These are phyloP conservation scores for Colius striatus DNA, from an alignment of 2,113 vertebrate species.

Conservation along the genomic window DNA sequence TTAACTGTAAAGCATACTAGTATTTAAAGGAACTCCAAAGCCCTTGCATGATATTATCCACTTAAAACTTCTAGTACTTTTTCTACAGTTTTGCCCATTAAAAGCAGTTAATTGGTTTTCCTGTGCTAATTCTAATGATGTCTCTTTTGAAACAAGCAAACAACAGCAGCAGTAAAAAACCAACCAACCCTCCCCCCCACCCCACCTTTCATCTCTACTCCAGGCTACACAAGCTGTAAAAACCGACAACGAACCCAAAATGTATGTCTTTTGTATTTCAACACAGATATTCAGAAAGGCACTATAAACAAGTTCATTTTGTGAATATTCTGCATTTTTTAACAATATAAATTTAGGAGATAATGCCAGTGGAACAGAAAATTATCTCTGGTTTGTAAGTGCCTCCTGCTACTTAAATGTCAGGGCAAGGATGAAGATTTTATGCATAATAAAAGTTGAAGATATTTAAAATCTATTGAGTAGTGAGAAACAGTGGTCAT, in stretches of 20 bases:
- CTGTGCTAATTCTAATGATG: background rate
- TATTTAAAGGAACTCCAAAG: background rate
- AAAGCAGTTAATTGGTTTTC: background rate
- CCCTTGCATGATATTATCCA: background rate
- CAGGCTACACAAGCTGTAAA: background rate
- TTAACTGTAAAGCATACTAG: background rate
- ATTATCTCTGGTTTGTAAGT: slow-evolving; percentile 4
- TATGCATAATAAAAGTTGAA: background rate
- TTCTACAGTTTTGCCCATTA: background rate
- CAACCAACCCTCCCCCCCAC: background rate
- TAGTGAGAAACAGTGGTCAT: background rate
- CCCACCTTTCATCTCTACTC: background rate
- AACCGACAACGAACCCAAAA: background rate
- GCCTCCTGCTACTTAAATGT: background rate
- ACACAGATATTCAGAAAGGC: background rate
- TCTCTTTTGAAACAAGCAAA: background rate
- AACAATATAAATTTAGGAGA: background rate
- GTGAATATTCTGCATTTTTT: background rate
- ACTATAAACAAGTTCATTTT: background rate
- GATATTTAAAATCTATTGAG: background rate
- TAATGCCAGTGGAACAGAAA: background rate
- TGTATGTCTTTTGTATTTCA: background rate
- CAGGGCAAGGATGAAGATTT: slow-evolving; percentile 11
- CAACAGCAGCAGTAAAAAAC: background rate
- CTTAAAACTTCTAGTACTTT: background rate